Conservation (phyloP, 2,113 vertebrate genomes). For the Corythornis madagascariensis region DNA sequence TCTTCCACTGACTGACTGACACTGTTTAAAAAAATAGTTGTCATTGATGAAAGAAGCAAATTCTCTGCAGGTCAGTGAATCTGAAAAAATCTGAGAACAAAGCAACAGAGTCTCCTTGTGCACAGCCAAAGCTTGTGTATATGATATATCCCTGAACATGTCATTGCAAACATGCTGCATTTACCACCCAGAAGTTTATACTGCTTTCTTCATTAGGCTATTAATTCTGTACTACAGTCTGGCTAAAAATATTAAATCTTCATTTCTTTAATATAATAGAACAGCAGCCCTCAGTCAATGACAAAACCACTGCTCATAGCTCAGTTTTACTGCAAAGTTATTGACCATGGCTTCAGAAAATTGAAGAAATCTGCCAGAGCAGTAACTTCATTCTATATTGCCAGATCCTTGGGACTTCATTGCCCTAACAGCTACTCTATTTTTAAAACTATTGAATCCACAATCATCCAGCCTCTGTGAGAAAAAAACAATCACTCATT, state of each 20-base stretch:
- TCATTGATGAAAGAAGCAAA: neutral
- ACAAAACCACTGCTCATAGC: neutral
- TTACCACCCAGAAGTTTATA: neutral
- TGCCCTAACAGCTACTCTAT: neutral
- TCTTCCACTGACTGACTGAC: neutral
- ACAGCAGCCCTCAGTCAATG: neutral
- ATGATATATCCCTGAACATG: neutral
- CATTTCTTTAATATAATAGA: neutral
- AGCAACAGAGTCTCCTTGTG: neutral
- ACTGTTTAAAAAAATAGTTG: neutral
- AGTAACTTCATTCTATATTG: neutral
- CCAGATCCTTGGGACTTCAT: neutral
- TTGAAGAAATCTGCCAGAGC: neutral
- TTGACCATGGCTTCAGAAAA: neutral
- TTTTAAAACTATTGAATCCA: neutral
- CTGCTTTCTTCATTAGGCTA: neutral
- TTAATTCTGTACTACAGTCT: neutral
- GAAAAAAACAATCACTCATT: neutral
- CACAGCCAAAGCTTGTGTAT: neutral
- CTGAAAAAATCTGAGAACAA: neutral
- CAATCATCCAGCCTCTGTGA: neutral
- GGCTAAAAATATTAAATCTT: neutral
- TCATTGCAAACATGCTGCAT: neutral
- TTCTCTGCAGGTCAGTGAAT: neutral
- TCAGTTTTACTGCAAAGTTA: neutral